Conservation (phyloP, 2,113 vertebrate genomes). For the Eleginops maclovinus region DNA sequence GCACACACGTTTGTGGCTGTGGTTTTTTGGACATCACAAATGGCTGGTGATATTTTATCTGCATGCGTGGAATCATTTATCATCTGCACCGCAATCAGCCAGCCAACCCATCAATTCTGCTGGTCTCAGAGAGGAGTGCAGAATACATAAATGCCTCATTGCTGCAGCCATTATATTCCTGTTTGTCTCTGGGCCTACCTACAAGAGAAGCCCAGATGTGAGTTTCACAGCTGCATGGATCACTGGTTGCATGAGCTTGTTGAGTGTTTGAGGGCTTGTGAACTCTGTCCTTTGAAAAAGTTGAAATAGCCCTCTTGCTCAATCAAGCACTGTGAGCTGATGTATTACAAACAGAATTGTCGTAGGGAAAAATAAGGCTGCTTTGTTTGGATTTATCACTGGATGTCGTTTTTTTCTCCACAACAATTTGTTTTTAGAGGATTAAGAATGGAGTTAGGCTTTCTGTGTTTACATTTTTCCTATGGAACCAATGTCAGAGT, state of each 20-base stretch:
- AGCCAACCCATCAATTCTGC: conserved; percentile 55
- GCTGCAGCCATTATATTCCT: background rate
- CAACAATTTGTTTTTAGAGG: conserved; percentile 4
- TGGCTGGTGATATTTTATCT: conserved; percentile 64
- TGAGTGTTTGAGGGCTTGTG: background rate
- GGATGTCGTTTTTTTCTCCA: background rate
- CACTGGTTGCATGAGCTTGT: background rate
- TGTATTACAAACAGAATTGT: background rate
- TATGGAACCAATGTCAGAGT: background rate
- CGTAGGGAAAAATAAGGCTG: background rate
- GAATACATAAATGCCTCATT: conserved; percentile 50
- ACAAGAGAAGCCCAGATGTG: background rate
- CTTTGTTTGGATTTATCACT: background rate
- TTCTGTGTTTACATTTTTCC: conserved; percentile 23
- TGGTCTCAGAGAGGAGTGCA: conserved; percentile 37
- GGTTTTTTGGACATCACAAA: conserved; percentile 39
- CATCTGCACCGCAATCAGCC: conserved; percentile 60
- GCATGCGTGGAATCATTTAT: conserved; percentile 72
- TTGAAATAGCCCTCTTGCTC: background rate
- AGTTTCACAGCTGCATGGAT: conserved; percentile 4
- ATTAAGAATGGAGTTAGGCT: conserved; percentile 23
- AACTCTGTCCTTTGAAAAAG: background rate
- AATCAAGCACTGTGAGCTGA: background rate
- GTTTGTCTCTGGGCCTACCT: conserved; percentile 34
- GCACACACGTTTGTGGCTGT: background rate